Evolutionary conservation across 35 echinoderm and acorn worm genomes (phyloP), one percentile per base, ranked within the genome.

Genomic region (Ophioderma brevispina): DNA sequence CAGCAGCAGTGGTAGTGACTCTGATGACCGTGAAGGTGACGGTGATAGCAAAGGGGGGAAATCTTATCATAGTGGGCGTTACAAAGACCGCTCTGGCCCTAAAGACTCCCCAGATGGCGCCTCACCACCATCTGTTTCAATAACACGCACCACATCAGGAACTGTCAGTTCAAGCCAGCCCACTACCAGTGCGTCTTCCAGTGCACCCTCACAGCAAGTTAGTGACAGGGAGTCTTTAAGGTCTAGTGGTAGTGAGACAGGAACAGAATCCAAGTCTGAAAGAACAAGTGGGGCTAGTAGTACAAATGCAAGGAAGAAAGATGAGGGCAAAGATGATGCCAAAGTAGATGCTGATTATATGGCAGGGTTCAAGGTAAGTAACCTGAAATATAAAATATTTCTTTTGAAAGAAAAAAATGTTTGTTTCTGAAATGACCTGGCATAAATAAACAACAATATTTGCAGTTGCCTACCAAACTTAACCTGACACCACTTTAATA

Each of bases 31-130:
- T 0, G 79, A 91, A 35, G 82, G 37, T 46, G 90, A 91, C 25
- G 90, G 90, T 33, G 75, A 91, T 31, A 91, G 90, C 39, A 40
- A 39, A 41, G 46, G 75, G 31, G 90, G 76, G 21, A 6, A 25
- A 70, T 85, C 83, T 14, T 46, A 35, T 37, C 46, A 64, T 21
- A 39, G 83, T 37, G 52, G 83, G 0, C 46, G 83, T 23, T 85
- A 85, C 34, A 55, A 37, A 59, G 83, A 85, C 36, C 83, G 83
- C 18, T 64, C 35, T 81, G 79, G 83, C 13, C 59, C 10, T 70
- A 85, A 38, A 64, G 83, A 36, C 33, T 34, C 83, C 8, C 43
- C 43, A 8, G 28, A 85, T 21, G 52, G 19, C 30, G 40, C 41
- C 36, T 28, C 28, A 19, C 0, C 23, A 56, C 28, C 41, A n/a